Percentiles rank a stretch among this genome's conserved stretches.
Evolutionary conservation across 1,140 invertebrate genomes (phyloP).

Genomic region (Papilio glaucus): DNA sequence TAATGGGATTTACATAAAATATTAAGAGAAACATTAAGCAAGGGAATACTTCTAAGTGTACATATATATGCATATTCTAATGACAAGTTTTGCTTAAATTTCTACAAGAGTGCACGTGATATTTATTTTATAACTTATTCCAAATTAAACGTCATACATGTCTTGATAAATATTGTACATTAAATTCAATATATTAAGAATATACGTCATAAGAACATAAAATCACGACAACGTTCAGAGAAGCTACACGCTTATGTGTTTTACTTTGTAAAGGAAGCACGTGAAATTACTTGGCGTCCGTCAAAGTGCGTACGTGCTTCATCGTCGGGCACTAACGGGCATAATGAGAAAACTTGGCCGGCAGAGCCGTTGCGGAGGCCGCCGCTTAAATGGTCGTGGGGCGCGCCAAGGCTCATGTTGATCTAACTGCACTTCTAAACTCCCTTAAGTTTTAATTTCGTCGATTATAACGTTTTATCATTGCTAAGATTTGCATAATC

Average conservation of each 20-base stretch:
- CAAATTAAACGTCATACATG: too few species aligned
- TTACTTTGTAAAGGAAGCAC: slow-evolving; percentile 16
- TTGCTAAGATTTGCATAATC: slow-evolving; percentile 3
- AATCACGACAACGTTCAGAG: neutral
- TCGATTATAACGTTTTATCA: slow-evolving; percentile 23
- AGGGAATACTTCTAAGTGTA: too few species aligned
- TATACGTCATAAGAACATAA: neutral
- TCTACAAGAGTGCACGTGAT: too few species aligned
- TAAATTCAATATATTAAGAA: neutral
- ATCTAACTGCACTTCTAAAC: slow-evolving; percentile 38
- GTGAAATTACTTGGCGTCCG: slow-evolving; percentile 30
- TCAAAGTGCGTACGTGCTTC: slow-evolving; percentile 53
- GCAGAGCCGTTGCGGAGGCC: slow-evolving; percentile 38
- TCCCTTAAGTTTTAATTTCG: slow-evolving; percentile 34
- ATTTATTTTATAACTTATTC: too few species aligned
- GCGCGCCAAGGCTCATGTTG: slow-evolving; percentile 27
- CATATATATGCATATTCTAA: too few species aligned
- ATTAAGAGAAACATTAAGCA: too few species aligned
- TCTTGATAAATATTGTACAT: neutral
- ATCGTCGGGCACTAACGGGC: slow-evolving; percentile 56
- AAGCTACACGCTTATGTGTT: slow-evolving; percentile 6
- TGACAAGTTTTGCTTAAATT: too few species aligned
- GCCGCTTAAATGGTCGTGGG: slow-evolving; percentile 45
- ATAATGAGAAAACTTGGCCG: slow-evolving; percentile 77
- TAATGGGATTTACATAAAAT: too few species aligned